phyloP scores from a whole-genome alignment of 2,888 invertebrate species.

The Agonopterix subpropinquella region DNA sequence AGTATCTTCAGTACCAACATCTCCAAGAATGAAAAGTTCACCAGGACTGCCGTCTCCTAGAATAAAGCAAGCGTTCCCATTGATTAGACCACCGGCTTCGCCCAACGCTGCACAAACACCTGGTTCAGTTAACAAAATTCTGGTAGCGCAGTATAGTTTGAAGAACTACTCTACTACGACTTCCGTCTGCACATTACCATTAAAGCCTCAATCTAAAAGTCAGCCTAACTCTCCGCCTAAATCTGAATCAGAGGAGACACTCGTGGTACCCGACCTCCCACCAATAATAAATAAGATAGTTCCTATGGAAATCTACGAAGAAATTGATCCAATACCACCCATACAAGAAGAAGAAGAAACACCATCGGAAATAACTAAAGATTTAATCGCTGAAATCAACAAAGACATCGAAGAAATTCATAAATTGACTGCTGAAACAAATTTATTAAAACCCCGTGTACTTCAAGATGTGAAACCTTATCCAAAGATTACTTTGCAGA shows the following conservation, averaged over 20 bases:
- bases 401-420: constrained; percentile 71
- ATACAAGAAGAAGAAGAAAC: constrained; percentile 64
- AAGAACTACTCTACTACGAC: constrained; percentile 63
- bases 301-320: constrained; percentile 55
- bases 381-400: constrained; percentile 59
- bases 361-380: constrained; percentile 51
- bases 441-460: constrained; percentile 54
- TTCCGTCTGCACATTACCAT: constrained; percentile 30
- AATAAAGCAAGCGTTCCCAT: constrained; percentile 78
- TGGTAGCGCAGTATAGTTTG: constrained; percentile 75
- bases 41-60: constrained; percentile 80
- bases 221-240: constrained; percentile 70
- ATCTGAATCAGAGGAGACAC: constrained; percentile 56
- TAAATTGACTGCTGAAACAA: constrained; percentile 65
- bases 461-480: constrained; percentile 69
- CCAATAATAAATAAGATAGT: constrained; percentile 44
- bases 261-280: constrained; percentile 37
- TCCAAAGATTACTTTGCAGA: constrained; percentile 77
- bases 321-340: constrained; percentile 58
- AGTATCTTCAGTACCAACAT: constrained; percentile 85
- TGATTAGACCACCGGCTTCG: constrained; percentile 77
- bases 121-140: constrained; percentile 70
- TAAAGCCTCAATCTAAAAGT: constrained; percentile 64
- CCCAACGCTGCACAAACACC: constrained; percentile 73
- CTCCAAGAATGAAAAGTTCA: constrained; percentile 83